Evolutionary conservation across 2,797 vertebrate species (phyloP).

Genomic region (Diplodus puntazzo): DNA sequence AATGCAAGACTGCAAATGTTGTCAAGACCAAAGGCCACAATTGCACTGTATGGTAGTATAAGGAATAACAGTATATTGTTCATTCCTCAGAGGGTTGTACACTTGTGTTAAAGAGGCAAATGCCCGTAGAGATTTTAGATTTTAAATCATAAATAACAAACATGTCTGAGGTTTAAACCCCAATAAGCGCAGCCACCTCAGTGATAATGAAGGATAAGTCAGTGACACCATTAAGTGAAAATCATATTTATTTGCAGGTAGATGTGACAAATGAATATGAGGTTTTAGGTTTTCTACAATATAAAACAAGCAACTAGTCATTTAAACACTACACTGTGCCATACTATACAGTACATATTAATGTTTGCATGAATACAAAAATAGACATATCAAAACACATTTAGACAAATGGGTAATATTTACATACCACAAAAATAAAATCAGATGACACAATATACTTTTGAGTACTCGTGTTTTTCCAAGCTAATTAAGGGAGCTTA

Average conservation of each 20-base stretch:
- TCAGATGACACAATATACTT: conserved; percentile 23
- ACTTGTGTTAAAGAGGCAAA: too few relatives aligned
- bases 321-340: conserved; percentile 38
- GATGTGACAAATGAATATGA: conserved; percentile 62
- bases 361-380: conserved; percentile 69
- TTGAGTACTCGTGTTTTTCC: not conserved
- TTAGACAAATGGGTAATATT: conserved; percentile 61
- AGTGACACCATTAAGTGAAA: conserved; percentile 20
- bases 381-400: conserved; percentile 76
- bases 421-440: conserved; percentile 51
- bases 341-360: conserved; percentile 44
- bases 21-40: not conserved
- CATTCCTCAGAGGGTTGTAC: too few relatives aligned
- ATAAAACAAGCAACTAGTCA: conserved; percentile 58
- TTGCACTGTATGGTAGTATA: not conserved
- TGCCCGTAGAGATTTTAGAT: too few relatives aligned
- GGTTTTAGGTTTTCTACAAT: conserved; percentile 32
- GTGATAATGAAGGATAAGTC: not conserved
- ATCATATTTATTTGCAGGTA: conserved; percentile 68
- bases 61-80: not conserved
- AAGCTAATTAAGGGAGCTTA: not conserved
- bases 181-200: not conserved
- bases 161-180: too few relatives aligned
- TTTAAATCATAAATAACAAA: too few relatives aligned
- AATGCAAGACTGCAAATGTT: not conserved